These are phyloP conservation scores for Menura novaehollandiae DNA, from an alignment of 2,113 vertebrate species.

Conservation along the genomic window DNA sequence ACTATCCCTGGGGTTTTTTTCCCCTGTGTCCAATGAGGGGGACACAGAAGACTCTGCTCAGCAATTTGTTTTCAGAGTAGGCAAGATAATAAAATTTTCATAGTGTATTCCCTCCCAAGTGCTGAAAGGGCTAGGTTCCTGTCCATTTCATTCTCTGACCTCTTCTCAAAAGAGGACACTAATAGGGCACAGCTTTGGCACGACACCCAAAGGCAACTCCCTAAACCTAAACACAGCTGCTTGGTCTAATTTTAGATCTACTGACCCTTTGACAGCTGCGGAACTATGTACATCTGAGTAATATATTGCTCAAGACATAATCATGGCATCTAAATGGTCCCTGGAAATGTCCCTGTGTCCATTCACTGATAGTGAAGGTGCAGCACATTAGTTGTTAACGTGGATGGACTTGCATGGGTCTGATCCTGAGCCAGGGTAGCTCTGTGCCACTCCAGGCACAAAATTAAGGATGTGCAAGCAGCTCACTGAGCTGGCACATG, in stretches of 20 bases:
- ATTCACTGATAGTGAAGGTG: neutral
- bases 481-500: neutral
- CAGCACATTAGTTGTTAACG: neutral
- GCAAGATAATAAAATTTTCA: neutral
- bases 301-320: neutral
- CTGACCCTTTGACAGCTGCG: slow-evolving; percentile 16
- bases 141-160: neutral
- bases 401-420: neutral
- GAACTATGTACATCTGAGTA: neutral
- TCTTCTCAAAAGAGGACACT: neutral
- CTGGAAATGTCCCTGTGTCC: neutral
- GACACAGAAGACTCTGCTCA: neutral
- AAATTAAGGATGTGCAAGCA: neutral
- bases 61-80: neutral
- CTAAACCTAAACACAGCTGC: slow-evolving; percentile 13
- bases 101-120: neutral
- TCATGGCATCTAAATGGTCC: neutral
- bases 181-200: neutral
- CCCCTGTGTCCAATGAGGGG: neutral
- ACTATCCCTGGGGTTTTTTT: neutral
- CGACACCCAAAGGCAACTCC: neutral
- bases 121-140: neutral
- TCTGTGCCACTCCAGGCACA: neutral
- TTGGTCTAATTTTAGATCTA: slow-evolving; percentile 27
- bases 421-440: neutral